Evolutionary conservation across 2,113 vertebrate genomes (phyloP), one percentile per base, ranked within the genome.

Genomic region (Myocastor coypus): DNA sequence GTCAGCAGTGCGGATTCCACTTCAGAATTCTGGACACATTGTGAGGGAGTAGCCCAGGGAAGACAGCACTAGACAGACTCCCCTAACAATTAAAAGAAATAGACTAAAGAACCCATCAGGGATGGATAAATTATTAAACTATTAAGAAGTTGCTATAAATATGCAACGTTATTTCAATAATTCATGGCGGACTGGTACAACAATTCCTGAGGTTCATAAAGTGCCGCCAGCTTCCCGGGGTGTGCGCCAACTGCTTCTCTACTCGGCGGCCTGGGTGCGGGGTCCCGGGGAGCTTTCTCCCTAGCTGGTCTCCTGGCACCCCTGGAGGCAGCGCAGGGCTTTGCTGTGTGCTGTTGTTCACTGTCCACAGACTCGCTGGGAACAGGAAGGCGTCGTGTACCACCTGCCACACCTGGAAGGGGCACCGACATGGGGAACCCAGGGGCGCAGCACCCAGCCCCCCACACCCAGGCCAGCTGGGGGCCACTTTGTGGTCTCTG

Each of bases 101-200:
- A 89, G 22, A 57, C 73, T 40, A 32, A 55, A 96, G 64, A 71
- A 69, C 32, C 89, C 88, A 52, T 50, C 68, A 75, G 64, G 94
- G 81, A 63, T 83, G 57, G 77, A 78, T 93, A 71, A 97, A 89
- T 96, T 89, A 95, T 75, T 96, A 66, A 82, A 88, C 71, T 66
- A 81, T 59, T 42, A 92, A 64, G 93, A 94, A 22, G 30, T 61
- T 80, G 55, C 83, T 85, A 88, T 88, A 96, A 90, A 96, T 81
- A 94, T 55, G 93, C 37, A 86, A 86, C 30, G 77, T 32, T 59
- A 46, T 68, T 73, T 89, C 87, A 92, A 32, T 95, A 84, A 97
- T 85, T 95, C 40, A 94, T 42, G 91, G 42, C 1, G 66, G 71
- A 59, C 34, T 16, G 46, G 50, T 68, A 34, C 46, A 84, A 64